Base-by-base conservation (phyloP, 92 coral and sea anemone species). In the Paramuricea clavata region DNA sequence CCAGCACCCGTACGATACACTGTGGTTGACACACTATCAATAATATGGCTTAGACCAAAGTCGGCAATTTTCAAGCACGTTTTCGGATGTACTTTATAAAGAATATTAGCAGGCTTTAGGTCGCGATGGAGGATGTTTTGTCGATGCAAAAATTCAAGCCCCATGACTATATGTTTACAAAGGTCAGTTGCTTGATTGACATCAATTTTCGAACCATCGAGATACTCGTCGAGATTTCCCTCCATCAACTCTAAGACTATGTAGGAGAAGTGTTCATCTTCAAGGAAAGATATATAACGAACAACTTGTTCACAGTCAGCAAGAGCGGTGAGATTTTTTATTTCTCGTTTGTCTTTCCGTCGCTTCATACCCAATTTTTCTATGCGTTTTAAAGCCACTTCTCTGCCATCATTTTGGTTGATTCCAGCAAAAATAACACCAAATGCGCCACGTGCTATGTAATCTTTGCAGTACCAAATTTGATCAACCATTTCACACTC, bases 51-150 rank as follows among this genome's bases (percentile, higher is more conserved):
- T 27, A 91, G 86, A 16, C 93, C 91, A 78, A 91, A 91, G 73
- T 90, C 92, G 17, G 90, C 93, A 71, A 90, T 70, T 78, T 90
- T 90, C 64, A 90, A 76, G 49, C 91, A 82, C 8, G 70, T 64
- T 60, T 86, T 88, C 12, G 94, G 92, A 28, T 30, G 25, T 0
- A 0, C 36, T 32, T 91, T 91, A 69, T 87, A 91, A 2, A 90
- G 78, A 31, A 93, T 81, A 52, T 87, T 93, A 26, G 6, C 78
- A 6, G 95, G 90, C 57, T 93, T 93, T 43, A 93, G 81, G 54
- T 90, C 93, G 0, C 95, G 86, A 34, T 93, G 93, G 11, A 93
- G 49, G 33, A 90, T 61, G 3, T 70, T 49, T 6, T 64, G 52
- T 33, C 72, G 71, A 25, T 93, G 93, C 72, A 91, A 52, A 57